Conservation (phyloP, 2,888 invertebrate species). For the Leptopilina drosophilae region DNA sequence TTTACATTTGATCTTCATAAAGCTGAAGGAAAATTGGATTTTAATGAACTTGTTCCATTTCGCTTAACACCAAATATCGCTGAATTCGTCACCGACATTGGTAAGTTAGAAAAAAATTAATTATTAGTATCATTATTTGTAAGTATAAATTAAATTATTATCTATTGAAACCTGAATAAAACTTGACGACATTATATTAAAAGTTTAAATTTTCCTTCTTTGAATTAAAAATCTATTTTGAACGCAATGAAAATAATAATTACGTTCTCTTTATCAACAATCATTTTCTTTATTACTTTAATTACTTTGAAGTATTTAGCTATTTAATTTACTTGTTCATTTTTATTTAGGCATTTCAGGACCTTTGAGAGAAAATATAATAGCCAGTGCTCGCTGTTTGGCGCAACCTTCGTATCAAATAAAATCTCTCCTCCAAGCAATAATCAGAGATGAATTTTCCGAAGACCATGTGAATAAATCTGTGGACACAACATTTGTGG, state of each 20-base stretch:
- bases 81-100: conserved; percentile 92
- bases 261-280: too few species aligned
- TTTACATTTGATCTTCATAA: conserved; percentile 98
- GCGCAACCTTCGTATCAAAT: conserved; percentile 96
- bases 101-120: conserved; percentile 75
- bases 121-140: background rate
- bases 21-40: conserved; percentile 90
- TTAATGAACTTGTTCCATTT: conserved; percentile 96
- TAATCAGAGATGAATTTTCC: conserved; percentile 95
- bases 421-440: conserved; percentile 91
- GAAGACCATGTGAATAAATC: conserved; percentile 83
- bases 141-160: too few species aligned
- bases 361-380: conserved; percentile 94
- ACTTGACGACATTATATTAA: too few species aligned
- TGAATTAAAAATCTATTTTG: too few species aligned
- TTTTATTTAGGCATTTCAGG: conserved; percentile 81
- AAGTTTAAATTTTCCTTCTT: too few species aligned
- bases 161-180: too few species aligned
- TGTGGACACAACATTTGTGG: conserved; percentile 71
- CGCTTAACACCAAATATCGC: conserved; percentile 96
- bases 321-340: background rate
- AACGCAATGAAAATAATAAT: too few species aligned
- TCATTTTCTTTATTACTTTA: too few species aligned
- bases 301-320: too few species aligned
- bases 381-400: conserved; percentile 93